phyloP scores from a whole-genome alignment of 2,888 invertebrate genomes.

The Dasysyrphus albostriatus region DNA sequence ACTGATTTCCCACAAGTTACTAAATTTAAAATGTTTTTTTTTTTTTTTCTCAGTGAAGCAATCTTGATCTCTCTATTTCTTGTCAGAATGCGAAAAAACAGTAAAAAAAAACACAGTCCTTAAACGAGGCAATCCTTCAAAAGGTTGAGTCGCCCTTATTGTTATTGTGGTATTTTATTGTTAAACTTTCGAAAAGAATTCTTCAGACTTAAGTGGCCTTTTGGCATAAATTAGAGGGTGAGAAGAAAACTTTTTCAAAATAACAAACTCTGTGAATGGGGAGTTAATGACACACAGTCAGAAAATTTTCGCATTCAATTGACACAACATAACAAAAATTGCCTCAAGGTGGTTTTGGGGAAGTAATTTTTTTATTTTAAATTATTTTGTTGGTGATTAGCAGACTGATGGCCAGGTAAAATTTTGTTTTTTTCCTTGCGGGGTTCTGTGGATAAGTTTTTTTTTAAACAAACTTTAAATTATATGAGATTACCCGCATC shows the following conservation, averaged over 20 bases:
- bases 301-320: slow-evolving; percentile 73
- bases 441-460: too few species aligned
- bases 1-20: slow-evolving; percentile 62
- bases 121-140: slow-evolving; percentile 75
- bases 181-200: slow-evolving; percentile 56
- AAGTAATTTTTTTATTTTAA: neutral
- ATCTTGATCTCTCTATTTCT: slow-evolving; percentile 35
- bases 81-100: slow-evolving; percentile 23
- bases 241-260: slow-evolving; percentile 61
- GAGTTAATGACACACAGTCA: slow-evolving; percentile 71
- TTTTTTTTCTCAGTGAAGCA: slow-evolving; percentile 33
- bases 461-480: too few species aligned
- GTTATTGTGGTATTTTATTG: slow-evolving; percentile 70
- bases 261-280: slow-evolving; percentile 58
- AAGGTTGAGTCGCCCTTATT: slow-evolving; percentile 72
- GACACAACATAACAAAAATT: slow-evolving; percentile 71
- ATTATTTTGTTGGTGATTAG: slow-evolving; percentile 4
- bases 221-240: slow-evolving; percentile 54
- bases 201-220: slow-evolving; percentile 34
- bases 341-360: slow-evolving; percentile 40
- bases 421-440: too few species aligned
- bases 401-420: neutral
- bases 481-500: too few species aligned
- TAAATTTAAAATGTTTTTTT: slow-evolving; percentile 58
- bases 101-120: slow-evolving; percentile 51